phyloP scores from a whole-genome alignment of 2,113 vertebrate species.

The Thymallus thymallus region DNA sequence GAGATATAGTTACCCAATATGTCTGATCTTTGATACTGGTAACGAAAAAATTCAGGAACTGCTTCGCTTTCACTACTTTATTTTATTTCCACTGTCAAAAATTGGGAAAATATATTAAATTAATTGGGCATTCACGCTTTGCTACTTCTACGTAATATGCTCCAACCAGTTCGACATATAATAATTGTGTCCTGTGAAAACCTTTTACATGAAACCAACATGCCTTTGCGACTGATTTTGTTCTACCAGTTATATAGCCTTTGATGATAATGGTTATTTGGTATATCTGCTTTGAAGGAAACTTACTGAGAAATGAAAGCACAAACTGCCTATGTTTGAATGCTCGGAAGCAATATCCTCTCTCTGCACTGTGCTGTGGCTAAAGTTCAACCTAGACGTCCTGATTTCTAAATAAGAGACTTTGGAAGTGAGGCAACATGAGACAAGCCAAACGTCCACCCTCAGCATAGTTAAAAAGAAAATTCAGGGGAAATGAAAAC shows the following conservation, averaged over 20 bases:
- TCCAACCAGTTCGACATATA: slow-evolving; percentile 21
- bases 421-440: no score
- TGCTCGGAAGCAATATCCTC: no score
- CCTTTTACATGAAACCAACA: slow-evolving; percentile 15
- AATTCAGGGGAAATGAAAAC: no score
- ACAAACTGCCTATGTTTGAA: no score
- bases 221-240: neutral
- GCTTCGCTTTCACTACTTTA: slow-evolving; percentile 8
- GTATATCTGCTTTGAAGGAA: no score
- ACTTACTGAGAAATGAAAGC: no score
- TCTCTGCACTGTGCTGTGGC: no score
- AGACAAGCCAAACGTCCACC: no score
- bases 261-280: slow-evolving; percentile 15
- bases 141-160: slow-evolving; percentile 17
- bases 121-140: slow-evolving; percentile 24
- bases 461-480: no score
- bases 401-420: no score
- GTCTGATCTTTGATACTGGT: slow-evolving; percentile 42
- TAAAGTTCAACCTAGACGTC: no score
- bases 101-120: slow-evolving; percentile 33
- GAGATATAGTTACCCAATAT: slow-evolving; percentile 39
- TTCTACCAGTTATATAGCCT: slow-evolving; percentile 5
- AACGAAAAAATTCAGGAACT: slow-evolving; percentile 11
- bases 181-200: slow-evolving; percentile 14
- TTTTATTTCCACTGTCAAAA: slow-evolving; percentile 17